Evolutionary conservation across 2,888 invertebrate species (phyloP), one percentile per base, ranked within the genome.

Genomic region (Agrotis clavis): DNA sequence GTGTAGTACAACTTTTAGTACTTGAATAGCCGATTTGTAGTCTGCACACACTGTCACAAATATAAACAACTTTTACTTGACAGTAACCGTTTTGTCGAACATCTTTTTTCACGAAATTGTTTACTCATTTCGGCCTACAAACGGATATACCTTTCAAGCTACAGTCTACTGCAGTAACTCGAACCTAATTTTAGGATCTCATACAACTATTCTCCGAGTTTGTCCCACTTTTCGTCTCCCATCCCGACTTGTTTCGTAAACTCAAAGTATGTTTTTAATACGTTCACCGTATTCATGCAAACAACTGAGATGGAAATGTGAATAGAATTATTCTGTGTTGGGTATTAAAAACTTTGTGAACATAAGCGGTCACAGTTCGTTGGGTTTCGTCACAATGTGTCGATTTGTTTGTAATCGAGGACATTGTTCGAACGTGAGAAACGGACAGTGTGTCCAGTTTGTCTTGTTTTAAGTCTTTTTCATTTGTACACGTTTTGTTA

Each of bases 391-490:
- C 83, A 77, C 82, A 80, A 74, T 83, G 73, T 78, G 78, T 83
- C 64, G 71, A 71, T 35, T 57, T 84, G 81, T 89, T 81, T 84
- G 82, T 88, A 85, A 89, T 89, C 73, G 88, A 75, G 84, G 54
- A 76, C 74, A 83, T 82, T 83, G 81, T 87, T 87, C 63, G 74
- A 72, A 81, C 88, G 89, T 90, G 90, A 87, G 90, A 90, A 88
- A 71, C 70, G 79, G 76, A 69, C 87, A 75, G 73, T 74, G 82
- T 80, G 84, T 84, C 87, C 87, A 85, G 85, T 87, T 83, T 83
- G 81, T 84, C 81, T 85, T 85, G 78, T 87, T 84, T 81, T 70
- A 71, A 81, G 76, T 82, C 75, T 85, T 84, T 87, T 85, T 84
- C 68, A 80, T 87, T 85, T 81, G 61, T 72, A 25, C 18, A 30